A percentile compares a stretch with the other conserved stretches of the same genome.
phyloP scores from a whole-genome alignment of 2,113 vertebrate genomes.

The Eulacestoma nigropectus region DNA sequence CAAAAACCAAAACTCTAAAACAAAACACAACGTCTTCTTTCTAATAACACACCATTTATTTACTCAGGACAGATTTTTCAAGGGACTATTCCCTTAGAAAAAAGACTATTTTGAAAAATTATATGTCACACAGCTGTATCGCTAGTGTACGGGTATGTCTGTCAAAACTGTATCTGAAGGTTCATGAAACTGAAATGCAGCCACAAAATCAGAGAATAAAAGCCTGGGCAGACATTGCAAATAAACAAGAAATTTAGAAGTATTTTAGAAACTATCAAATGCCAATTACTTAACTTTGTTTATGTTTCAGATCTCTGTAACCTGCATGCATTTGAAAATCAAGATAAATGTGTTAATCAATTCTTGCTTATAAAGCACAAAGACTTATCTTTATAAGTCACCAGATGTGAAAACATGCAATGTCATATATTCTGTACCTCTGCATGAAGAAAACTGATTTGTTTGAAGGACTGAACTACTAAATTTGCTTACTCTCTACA shows the following conservation, averaged over 20 bases:
- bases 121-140: not conserved
- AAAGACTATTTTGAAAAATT: not conserved
- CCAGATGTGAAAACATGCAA: conserved; percentile 1
- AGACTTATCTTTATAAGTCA: not conserved
- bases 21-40: not conserved
- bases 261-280: not conserved
- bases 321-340: not conserved
- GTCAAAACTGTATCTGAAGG: not conserved
- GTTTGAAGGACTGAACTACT: not conserved
- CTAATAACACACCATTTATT: not conserved
- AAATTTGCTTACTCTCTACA: not conserved
- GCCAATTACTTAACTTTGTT: not conserved
- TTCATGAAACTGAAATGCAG: not conserved
- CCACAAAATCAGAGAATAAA: not conserved
- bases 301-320: not conserved
- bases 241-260: not conserved
- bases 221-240: not conserved
- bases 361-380: not conserved
- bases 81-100: not conserved
- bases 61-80: not conserved
- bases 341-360: not conserved
- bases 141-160: not conserved
- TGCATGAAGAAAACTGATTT: not conserved
- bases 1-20: not conserved
- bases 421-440: not conserved